Conservation (phyloP, 2,797 vertebrate species). For the Molossus molossus region DNA sequence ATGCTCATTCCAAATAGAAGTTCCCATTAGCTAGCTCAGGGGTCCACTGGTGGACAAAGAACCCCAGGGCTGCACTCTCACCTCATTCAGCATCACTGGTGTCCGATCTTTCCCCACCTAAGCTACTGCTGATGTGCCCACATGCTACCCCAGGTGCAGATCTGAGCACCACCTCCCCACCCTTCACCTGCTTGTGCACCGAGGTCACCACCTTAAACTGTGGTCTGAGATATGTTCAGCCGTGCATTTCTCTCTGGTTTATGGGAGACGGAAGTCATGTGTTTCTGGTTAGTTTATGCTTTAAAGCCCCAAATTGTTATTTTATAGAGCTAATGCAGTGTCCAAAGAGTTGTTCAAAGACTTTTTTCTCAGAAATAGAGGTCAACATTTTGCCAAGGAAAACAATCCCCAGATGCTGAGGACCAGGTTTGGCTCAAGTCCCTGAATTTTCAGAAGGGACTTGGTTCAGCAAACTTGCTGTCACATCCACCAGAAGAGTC, state of each 20-base stretch:
- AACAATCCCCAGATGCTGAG: slow-evolving; percentile 14
- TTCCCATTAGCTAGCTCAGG: background rate
- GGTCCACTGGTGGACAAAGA: background rate
- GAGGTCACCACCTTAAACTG: slow-evolving; percentile 55
- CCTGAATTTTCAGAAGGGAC: background rate
- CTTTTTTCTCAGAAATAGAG: slow-evolving; percentile 73
- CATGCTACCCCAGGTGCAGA: slow-evolving; percentile 27
- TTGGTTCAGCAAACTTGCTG: background rate
- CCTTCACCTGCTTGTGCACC: slow-evolving; percentile 77
- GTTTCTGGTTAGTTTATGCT: slow-evolving; percentile 80
- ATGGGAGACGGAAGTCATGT: slow-evolving; percentile 78
- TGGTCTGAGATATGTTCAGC: slow-evolving; percentile 66
- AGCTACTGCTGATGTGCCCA: background rate
- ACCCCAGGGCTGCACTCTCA: background rate
- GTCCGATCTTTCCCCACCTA: background rate
- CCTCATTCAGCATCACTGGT: background rate
- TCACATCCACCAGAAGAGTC: background rate
- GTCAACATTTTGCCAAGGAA: slow-evolving; percentile 67
- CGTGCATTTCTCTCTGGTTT: slow-evolving; percentile 82
- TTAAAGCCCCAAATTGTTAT: slow-evolving; percentile 77
- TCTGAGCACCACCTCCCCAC: slow-evolving; percentile 70
- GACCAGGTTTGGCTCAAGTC: background rate
- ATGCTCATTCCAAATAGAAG: background rate
- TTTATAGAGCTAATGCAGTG: slow-evolving; percentile 68
- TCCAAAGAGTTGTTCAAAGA: slow-evolving; percentile 74